Conservation (phyloP, 2,888 invertebrate species). For the Cataglyphis altisquamis region DNA sequence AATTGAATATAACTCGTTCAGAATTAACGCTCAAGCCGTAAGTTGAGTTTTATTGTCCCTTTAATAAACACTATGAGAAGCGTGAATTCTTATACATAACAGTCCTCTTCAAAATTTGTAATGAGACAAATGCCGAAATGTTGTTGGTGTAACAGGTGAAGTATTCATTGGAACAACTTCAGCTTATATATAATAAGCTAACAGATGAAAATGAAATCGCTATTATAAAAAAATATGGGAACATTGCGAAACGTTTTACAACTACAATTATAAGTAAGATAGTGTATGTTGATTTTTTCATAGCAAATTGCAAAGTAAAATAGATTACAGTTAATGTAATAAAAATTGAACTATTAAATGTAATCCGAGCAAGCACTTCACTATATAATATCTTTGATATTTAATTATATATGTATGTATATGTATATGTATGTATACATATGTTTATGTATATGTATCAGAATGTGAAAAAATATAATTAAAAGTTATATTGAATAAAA, state of each 20-base stretch:
- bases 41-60: not conserved
- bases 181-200: not conserved
- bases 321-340: not conserved
- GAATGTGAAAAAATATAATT: not conserved
- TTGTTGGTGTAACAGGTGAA: not conserved
- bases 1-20: conserved; percentile 1
- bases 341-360: not conserved
- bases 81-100: not conserved
- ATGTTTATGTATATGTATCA: too few species aligned
- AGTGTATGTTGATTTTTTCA: not conserved
- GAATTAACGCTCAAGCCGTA: not conserved
- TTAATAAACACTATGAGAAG: not conserved
- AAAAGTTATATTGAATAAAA: not conserved
- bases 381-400: not conserved
- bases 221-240: conserved; percentile 4
- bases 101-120: not conserved
- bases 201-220: conserved; percentile 9
- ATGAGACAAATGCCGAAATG: not conserved
- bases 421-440: too few species aligned
- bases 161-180: conserved; percentile 6
- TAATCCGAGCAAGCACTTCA: not conserved
- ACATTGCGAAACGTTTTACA: not conserved
- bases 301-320: not conserved
- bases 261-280: not conserved
- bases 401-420: not conserved